A percentile compares a stretch with the other conserved stretches of the same genome.
phyloP scores from a whole-genome alignment of 2,113 vertebrate genomes.

The Microcebus lehilahytsara region DNA sequence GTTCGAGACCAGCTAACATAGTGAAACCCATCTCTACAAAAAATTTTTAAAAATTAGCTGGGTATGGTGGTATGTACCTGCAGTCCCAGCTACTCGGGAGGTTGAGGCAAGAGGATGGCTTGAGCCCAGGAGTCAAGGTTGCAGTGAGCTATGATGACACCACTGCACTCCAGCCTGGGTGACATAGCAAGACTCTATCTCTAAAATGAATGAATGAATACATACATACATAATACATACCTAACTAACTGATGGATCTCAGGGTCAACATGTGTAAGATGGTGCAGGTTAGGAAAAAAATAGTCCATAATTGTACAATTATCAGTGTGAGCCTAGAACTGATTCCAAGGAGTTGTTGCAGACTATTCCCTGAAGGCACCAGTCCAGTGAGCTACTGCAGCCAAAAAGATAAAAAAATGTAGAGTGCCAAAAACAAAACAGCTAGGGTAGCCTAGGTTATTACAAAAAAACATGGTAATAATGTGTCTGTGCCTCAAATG shows the following conservation, averaged over 20 bases:
- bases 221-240: too few relatives aligned
- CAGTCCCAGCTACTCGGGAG: too few relatives aligned
- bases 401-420: slow-evolving; percentile 38
- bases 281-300: neutral
- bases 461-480: neutral
- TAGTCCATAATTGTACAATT: neutral
- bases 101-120: too few relatives aligned
- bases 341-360: slow-evolving; percentile 18
- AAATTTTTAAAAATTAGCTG: too few relatives aligned
- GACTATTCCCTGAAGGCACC: neutral
- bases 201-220: too few relatives aligned
- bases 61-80: too few relatives aligned
- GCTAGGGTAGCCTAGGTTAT: neutral
- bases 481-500: neutral
- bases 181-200: too few relatives aligned
- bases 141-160: too few relatives aligned
- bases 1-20: too few relatives aligned
- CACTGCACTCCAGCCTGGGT: too few relatives aligned
- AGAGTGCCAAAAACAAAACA: slow-evolving; percentile 23
- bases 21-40: too few relatives aligned
- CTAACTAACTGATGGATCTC: slow-evolving; percentile 25
- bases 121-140: too few relatives aligned
- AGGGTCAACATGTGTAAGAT: neutral
- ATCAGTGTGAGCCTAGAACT: neutral
- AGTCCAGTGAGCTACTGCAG: neutral